Conservation (phyloP, 2,113 vertebrate species). For the Cervus canadensis region DNA sequence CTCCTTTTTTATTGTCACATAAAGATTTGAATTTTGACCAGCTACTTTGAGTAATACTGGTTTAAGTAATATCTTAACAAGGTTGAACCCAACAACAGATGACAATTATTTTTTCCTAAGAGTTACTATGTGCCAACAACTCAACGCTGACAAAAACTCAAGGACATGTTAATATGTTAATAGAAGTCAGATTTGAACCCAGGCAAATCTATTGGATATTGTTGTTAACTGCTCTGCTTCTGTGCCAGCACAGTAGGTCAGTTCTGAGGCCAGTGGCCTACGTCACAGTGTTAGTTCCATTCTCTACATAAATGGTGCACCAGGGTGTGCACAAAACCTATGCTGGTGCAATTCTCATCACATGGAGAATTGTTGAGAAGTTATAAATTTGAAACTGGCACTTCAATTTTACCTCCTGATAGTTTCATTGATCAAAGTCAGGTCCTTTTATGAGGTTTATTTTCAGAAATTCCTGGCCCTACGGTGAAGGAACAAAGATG, state of each 20-base stretch:
- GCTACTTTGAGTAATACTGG: not conserved
- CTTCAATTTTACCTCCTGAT: not conserved
- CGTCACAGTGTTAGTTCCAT: not conserved
- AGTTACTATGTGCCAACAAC: not conserved
- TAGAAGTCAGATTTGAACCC: not conserved
- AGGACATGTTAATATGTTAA: not conserved
- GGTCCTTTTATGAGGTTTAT: not conserved
- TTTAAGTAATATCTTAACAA: not conserved
- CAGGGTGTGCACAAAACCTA: too few relatives aligned
- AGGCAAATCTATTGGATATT: not conserved
- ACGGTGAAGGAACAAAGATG: not conserved
- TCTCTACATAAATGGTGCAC: not conserved
- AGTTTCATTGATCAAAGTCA: not conserved
- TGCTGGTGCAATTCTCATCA: not conserved
- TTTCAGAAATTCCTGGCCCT: not conserved
- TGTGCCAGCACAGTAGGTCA: not conserved
- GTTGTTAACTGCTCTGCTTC: not conserved
- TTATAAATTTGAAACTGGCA: not conserved
- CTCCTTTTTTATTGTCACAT: not conserved
- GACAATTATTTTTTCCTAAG: not conserved
- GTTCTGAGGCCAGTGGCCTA: not conserved
- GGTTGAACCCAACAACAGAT: not conserved
- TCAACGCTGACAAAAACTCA: not conserved
- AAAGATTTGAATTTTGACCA: not conserved
- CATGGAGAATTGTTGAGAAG: not conserved